Conservation (phyloP, 1,140 invertebrate genomes). For the Pseudomyrmex dendroicus region DNA sequence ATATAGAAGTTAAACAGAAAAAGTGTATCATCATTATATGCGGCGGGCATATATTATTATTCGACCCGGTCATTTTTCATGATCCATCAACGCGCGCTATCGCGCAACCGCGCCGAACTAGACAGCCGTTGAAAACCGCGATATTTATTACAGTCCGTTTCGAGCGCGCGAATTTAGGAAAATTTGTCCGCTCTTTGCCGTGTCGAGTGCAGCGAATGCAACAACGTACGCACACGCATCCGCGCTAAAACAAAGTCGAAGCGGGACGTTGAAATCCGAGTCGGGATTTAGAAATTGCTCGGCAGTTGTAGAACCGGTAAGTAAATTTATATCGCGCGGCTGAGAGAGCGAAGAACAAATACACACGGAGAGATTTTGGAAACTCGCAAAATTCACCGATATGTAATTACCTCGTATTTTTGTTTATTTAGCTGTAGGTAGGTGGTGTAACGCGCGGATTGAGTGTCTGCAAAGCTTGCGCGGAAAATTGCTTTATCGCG, state of each 20-base stretch:
- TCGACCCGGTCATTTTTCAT: background rate
- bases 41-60: background rate
- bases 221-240: background rate
- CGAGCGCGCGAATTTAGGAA: background rate
- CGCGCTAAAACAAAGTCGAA: background rate
- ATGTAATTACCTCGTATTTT: no score
- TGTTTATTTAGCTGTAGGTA: no score
- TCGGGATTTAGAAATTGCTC: constrained; percentile 9
- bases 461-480: background rate
- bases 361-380: background rate
- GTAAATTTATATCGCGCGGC: constrained; percentile 18
- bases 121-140: constrained; percentile 1
- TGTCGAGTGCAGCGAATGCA: background rate
- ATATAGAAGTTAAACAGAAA: background rate
- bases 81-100: background rate
- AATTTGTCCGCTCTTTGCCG: background rate
- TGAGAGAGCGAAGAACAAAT: background rate
- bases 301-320: background rate
- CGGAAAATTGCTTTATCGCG: background rate
- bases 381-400: no score
- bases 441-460: no score
- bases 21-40: background rate
- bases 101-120: background rate
- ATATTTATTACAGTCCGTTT: constrained; percentile 7
- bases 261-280: constrained; percentile 19